Percentiles rank a stretch among this genome's conserved stretches.
Evolutionary conservation across 1,140 invertebrate genomes (phyloP).

Genomic region (Subanguina moxae): DNA sequence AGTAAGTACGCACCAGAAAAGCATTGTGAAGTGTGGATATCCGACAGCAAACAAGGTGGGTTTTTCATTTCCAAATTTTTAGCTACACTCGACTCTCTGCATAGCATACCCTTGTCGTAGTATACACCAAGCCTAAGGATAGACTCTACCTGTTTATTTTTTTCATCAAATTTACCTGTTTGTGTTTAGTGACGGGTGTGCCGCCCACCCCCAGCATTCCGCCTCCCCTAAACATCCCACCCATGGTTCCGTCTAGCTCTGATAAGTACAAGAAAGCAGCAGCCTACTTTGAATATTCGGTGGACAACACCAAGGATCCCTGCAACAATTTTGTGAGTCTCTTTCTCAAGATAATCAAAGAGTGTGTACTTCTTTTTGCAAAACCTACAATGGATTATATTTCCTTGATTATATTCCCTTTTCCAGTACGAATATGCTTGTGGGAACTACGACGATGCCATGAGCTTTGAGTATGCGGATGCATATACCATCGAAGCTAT

Average conservation of each 20-base stretch:
- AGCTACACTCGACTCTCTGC: too few species aligned
- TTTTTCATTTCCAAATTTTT: too few species aligned
- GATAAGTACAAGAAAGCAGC: constrained; percentile 10
- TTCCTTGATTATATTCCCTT: background rate
- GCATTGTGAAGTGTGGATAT: constrained; percentile 50
- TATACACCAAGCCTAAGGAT: too few species aligned
- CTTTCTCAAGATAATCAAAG: too few species aligned
- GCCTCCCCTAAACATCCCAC: constrained; percentile 13
- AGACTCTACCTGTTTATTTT: too few species aligned
- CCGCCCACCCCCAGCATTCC: background rate
- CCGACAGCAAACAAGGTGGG: constrained; percentile 20
- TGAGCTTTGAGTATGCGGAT: constrained; percentile 16
- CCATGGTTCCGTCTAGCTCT: background rate
- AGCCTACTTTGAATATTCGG: constrained; percentile 12
- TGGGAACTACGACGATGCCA: constrained; percentile 13
- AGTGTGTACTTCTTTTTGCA: background rate
- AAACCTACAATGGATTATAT: background rate
- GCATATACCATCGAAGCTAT: constrained; percentile 3
- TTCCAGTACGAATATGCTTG: constrained; percentile 25
- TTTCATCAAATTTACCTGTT: background rate
- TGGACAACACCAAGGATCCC: constrained; percentile 15
- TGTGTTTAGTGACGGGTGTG: constrained; percentile 8
- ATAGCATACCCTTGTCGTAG: too few species aligned
- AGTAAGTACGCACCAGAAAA: constrained; percentile 39
- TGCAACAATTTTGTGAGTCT: constrained; percentile 8